Evolutionary conservation across 2,113 vertebrate species (phyloP).

Genomic region (Upupa epops): DNA sequence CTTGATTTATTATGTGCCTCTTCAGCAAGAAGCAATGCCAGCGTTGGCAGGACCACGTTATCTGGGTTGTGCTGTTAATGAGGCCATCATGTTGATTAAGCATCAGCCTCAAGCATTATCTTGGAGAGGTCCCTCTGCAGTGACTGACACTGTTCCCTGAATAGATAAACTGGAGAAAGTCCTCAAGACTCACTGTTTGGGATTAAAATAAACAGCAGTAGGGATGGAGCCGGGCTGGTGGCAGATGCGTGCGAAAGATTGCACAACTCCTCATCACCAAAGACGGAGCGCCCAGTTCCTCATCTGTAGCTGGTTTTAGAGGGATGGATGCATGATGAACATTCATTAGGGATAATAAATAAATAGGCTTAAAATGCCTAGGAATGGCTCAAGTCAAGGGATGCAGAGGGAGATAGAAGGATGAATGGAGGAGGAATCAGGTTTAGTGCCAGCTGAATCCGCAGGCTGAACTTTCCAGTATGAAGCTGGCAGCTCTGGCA

Average conservation of each 20-base stretch:
- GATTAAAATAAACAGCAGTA: background rate
- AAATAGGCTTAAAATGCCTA: background rate
- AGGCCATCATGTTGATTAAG: background rate
- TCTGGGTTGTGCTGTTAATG: background rate
- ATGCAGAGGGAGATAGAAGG: background rate
- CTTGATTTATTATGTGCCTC: background rate
- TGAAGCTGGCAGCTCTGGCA: background rate
- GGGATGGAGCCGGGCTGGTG: slow-evolving; percentile 13
- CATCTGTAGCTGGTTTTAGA: background rate
- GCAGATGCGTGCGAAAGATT: background rate
- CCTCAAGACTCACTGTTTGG: background rate
- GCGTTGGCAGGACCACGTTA: background rate
- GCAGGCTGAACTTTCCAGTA: accelerated
- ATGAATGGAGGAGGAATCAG: background rate
- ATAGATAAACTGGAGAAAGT: background rate
- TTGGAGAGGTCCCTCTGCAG: background rate
- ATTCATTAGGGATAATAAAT: background rate
- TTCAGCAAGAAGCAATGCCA: background rate
- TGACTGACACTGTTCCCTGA: background rate
- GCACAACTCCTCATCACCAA: background rate
- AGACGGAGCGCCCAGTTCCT: background rate
- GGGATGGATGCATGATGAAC: background rate
- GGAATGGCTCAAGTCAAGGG: background rate
- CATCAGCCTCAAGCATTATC: background rate
- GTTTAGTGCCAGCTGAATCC: background rate